Evolutionary conservation across 2,113 vertebrate species (phyloP).

Genomic region (Apodemus speciosus): DNA sequence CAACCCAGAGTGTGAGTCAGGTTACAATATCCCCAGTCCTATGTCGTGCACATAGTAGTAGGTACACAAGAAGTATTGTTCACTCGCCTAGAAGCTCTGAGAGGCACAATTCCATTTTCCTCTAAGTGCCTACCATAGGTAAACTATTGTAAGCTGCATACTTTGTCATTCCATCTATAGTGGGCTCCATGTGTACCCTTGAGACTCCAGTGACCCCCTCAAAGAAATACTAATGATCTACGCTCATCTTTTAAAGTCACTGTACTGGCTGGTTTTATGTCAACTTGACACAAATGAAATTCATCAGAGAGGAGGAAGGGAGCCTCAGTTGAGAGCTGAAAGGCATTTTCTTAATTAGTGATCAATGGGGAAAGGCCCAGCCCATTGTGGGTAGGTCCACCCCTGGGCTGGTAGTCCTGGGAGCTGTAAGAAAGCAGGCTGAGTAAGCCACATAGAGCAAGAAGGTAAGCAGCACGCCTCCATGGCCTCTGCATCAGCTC

Average conservation of each 20-base stretch:
- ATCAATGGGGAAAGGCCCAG: no score
- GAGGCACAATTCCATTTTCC: neutral
- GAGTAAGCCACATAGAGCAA: neutral
- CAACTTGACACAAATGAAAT: neutral
- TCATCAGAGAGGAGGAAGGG: neutral
- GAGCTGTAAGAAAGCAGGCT: neutral
- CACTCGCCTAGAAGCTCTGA: neutral
- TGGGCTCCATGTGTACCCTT: neutral
- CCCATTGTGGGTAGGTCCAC: neutral
- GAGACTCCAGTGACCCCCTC: neutral
- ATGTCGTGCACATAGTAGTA: neutral
- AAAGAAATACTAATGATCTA: constrained; percentile 5
- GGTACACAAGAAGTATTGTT: neutral
- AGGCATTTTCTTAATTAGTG: neutral
- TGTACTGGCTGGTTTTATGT: neutral
- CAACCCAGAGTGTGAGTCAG: neutral
- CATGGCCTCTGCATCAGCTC: neutral
- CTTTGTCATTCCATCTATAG: neutral
- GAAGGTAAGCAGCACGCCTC: neutral
- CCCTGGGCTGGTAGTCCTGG: neutral
- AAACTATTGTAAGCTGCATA: neutral
- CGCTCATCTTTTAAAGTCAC: neutral
- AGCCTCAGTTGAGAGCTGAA: neutral
- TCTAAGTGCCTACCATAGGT: neutral
- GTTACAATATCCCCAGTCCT: neutral